Evolutionary conservation across 2,888 invertebrate species (phyloP), one percentile per base, ranked within the genome.

Genomic region (Choristoneura rosaceana): DNA sequence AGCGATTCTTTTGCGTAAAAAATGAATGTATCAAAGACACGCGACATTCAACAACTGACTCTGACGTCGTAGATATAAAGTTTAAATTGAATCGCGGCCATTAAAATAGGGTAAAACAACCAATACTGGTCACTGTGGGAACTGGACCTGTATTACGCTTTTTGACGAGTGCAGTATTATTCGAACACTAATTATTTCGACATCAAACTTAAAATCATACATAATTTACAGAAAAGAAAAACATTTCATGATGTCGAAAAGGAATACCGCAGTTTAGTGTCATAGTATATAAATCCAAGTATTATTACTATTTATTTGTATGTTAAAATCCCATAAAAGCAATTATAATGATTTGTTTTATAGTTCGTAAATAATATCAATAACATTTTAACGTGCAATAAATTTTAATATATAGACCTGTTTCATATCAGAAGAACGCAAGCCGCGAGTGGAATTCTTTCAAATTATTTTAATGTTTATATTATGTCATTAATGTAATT

Each of bases 81-180:
- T 63, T 58, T 10, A 59, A 58, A 61, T 12, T 71, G 8, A 33
- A 15, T 41, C 10, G 62, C 15, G n/a, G 0, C 12, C 3, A 15
- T 14, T 25, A 63, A 70, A 50, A 74, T 61, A 73, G 59, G 17
- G 47, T 38, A 47, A 65, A 60, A 65, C 25, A 69, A 17, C 52
- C 47, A 34, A 52, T 62, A 80, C 59, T 69, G 63, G 76, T 77
- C 75, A 79, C 78, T 81, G 81, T 81, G 83, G 80, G 82, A 84
- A 82, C 55, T 52, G 61, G 34, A 70, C 25, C 38, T n/a, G 55
- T 60, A 50, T 41, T 50, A 70, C 55, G 38, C 65, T 25, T 66
- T 60, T 66, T 65, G 60, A 71, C 65, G 17, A 52, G 70, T 61
- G 68, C 43, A 25, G 38, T 47, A 38, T 33, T 33, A 15, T n/a